Evolutionary conservation across 2,888 invertebrate genomes (phyloP), one percentile per base, ranked within the genome.

Genomic region (Rhamnusium bicolor): DNA sequence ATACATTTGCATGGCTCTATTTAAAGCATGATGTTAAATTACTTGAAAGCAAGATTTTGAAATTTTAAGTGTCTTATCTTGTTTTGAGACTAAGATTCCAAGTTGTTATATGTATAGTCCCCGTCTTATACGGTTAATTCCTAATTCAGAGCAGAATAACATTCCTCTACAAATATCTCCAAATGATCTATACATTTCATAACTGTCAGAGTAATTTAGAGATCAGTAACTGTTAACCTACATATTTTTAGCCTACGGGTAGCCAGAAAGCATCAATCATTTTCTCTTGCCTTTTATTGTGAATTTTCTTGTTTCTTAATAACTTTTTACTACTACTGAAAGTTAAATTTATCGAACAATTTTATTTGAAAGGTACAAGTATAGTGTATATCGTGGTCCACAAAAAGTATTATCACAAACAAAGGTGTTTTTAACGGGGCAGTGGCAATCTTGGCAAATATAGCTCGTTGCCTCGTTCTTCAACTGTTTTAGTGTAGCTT

Each of bases 61-160:
- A 58, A 58, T 32, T 32, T 58, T 16, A 58, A 58, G 58, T 58
- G 27, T 40, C n/a, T n/a, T n/a, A 40, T 4, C 40, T n/a, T 40
- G 40, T 40, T 40, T 40, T 40, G 3, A 4, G n/a, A n/a, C 12
- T 40, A 40, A 40, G n/a, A n/a, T n/a, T n/a, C n/a, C n/a, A n/a
- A n/a, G n/a, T n/a, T n/a, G n/a, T n/a, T n/a, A n/a, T n/a, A n/a
- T n/a, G n/a, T n/a, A n/a, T n/a, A n/a, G n/a, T n/a, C n/a, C n/a
- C n/a, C n/a, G n/a, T n/a, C n/a, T n/a, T n/a, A n/a, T n/a, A n/a
- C n/a, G n/a, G n/a, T n/a, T n/a, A n/a, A n/a, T n/a, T n/a, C n/a
- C n/a, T n/a, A n/a, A n/a, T n/a, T n/a, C n/a, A n/a, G n/a, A n/a
- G n/a, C n/a, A n/a, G n/a, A n/a, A 40, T 40, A 40, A 4, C 32